Conservation (phyloP, 2,797 vertebrate genomes). For the Sus cebifrons region DNA sequence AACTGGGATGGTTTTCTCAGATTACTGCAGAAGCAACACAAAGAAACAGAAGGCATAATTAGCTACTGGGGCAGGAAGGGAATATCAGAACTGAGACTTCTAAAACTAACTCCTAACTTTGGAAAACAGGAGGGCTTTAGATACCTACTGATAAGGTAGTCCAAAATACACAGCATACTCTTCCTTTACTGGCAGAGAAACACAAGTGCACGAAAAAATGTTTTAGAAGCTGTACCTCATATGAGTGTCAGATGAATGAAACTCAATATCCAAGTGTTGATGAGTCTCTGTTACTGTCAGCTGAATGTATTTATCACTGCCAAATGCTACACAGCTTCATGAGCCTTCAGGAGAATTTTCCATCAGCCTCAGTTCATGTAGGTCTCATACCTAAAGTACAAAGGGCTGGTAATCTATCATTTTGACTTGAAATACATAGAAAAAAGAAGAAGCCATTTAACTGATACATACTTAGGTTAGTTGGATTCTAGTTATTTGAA, state of each 20-base stretch:
- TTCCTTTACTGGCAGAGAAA: slow-evolving; percentile 47
- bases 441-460: slow-evolving; percentile 45
- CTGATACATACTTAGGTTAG: neutral
- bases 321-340: slow-evolving; percentile 69
- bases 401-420: slow-evolving; percentile 59
- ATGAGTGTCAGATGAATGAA: slow-evolving; percentile 71
- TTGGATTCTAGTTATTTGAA: slow-evolving; percentile 42
- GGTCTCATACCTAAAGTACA: slow-evolving; percentile 54
- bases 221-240: slow-evolving; percentile 71
- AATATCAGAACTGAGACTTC: slow-evolving; percentile 3
- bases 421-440: slow-evolving; percentile 64
- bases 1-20: neutral
- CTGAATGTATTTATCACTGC: slow-evolving; percentile 72
- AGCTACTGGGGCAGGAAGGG: neutral
- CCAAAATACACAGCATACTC: slow-evolving; percentile 49
- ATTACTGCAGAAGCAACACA: neutral
- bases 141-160: slow-evolving; percentile 24
- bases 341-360: slow-evolving; percentile 56
- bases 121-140: neutral
- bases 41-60: slow-evolving; percentile 38
- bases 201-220: neutral
- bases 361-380: slow-evolving; percentile 50
- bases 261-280: slow-evolving; percentile 62
- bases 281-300: slow-evolving; percentile 69
- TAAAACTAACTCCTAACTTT: slow-evolving; percentile 44